These are phyloP conservation scores for Heptranchias perlo DNA, from an alignment of 2,113 vertebrate species.

Conservation along the genomic window DNA sequence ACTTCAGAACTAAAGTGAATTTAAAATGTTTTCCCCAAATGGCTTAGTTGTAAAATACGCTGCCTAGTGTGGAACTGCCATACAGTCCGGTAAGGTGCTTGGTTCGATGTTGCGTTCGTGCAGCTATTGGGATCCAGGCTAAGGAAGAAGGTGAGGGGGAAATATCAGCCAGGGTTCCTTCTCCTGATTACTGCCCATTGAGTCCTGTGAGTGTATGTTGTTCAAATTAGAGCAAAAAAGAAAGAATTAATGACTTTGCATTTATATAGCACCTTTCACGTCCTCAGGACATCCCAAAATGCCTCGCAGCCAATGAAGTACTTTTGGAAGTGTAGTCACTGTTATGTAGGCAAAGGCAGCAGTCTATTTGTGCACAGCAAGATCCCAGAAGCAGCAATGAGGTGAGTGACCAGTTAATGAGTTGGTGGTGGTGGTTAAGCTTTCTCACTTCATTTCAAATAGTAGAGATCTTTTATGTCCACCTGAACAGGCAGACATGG, in stretches of 20 bases:
- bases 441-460: background rate
- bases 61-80: background rate
- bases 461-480: background rate
- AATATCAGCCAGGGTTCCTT: too few relatives aligned
- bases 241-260: background rate
- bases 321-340: too few relatives aligned
- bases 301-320: too few relatives aligned
- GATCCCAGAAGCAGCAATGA: too few relatives aligned
- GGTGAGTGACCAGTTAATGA: too few relatives aligned
- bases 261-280: background rate
- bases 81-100: background rate
- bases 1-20: background rate
- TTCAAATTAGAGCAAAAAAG: background rate
- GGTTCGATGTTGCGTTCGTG: background rate
- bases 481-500: background rate
- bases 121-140: background rate
- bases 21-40: background rate
- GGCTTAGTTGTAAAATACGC: too few relatives aligned
- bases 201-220: background rate
- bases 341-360: background rate
- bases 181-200: too few relatives aligned
- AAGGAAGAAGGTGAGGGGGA: too few relatives aligned
- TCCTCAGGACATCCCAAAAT: background rate
- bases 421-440: too few relatives aligned
- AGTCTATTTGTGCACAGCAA: too few relatives aligned